These are phyloP conservation scores for Drosophila elegans DNA, from an alignment of 1,140 invertebrate genomes.

Conservation along the genomic window DNA sequence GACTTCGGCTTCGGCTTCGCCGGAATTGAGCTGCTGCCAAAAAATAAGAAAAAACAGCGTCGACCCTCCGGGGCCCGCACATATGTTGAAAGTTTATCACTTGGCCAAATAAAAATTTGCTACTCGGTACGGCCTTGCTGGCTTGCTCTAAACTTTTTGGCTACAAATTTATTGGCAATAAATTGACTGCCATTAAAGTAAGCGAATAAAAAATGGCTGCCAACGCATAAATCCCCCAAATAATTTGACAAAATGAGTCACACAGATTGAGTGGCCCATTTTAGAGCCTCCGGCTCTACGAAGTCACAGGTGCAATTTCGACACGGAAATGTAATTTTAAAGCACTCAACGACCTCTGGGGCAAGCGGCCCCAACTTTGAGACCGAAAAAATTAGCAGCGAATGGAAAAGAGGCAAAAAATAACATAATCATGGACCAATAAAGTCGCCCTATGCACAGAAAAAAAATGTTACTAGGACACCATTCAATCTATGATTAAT, in stretches of 20 bases:
- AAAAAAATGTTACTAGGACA: too few species aligned
- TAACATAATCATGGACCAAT: conserved; percentile 75
- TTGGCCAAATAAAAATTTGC: conserved; percentile 78
- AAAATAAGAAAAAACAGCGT: conserved; percentile 53
- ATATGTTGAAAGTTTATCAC: conserved; percentile 82
- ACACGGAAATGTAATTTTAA: conserved; percentile 81
- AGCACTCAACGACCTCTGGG: conserved; percentile 54
- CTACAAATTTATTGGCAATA: conserved; percentile 84
- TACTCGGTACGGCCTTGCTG: conserved; percentile 57
- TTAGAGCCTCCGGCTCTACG: conserved; percentile 35
- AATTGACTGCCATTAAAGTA: conserved; percentile 82
- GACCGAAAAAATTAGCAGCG: conserved; percentile 60
- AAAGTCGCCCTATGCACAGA: conserved; percentile 24
- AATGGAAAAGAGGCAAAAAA: conserved; percentile 25
- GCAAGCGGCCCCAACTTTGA: conserved; percentile 14
- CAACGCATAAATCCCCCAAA: conserved; percentile 81
- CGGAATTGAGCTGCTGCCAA: conserved; percentile 69
- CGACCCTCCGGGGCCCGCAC: conserved; percentile 47
- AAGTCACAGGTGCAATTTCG: conserved; percentile 76
- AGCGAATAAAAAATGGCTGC: conserved; percentile 77
- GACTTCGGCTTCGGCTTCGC: conserved; percentile 8
- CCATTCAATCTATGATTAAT: too few species aligned
- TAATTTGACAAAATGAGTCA: conserved; percentile 83
- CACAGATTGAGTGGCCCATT: conserved; percentile 76
- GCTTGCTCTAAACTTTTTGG: conserved; percentile 79